Percentiles rank a stretch among this genome's conserved stretches.
Conservation (phyloP, 2,888 invertebrate species). For the Poecilus cupreus region DNA sequence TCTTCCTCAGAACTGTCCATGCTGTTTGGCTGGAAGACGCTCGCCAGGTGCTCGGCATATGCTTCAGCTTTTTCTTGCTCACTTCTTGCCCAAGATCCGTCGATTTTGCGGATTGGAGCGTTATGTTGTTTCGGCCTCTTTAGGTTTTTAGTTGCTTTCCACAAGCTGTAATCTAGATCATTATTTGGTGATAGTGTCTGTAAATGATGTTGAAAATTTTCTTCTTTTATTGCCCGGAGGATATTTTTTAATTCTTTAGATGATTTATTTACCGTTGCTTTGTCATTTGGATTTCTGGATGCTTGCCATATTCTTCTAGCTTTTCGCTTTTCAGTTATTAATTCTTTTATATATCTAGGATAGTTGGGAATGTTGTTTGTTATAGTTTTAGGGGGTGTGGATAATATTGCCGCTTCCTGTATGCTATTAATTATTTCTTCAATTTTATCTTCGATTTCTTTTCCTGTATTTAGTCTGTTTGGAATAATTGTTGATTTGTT, state of each 20-base stretch:
- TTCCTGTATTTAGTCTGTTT: not conserved
- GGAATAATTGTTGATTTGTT: not conserved
- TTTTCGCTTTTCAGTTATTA: slow-evolving; percentile 2
- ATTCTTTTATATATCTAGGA: not conserved
- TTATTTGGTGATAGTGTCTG: too few relatives aligned
- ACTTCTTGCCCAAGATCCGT: too few relatives aligned
- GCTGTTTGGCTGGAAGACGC: too few relatives aligned
- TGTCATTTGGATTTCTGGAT: not conserved
- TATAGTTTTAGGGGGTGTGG: not conserved
- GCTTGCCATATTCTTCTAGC: slow-evolving; percentile 2
- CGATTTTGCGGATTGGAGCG: too few relatives aligned
- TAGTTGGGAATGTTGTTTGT: not conserved
- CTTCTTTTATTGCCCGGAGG: not conserved
- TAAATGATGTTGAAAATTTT: not conserved
- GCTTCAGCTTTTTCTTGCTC: too few relatives aligned
- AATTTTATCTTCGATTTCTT: not conserved
- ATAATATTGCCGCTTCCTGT: too few relatives aligned
- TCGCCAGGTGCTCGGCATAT: too few relatives aligned
- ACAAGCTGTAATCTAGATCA: too few relatives aligned
- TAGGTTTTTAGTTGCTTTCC: too few relatives aligned
- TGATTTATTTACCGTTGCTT: not conserved
- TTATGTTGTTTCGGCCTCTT: too few relatives aligned
- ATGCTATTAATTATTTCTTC: too few relatives aligned
- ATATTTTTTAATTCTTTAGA: not conserved
- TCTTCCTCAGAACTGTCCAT: too few relatives aligned